A percentile compares a stretch with the other conserved stretches of the same genome.
Conservation (phyloP, 2,888 invertebrate species). For the Meghimatium bilineatum region DNA sequence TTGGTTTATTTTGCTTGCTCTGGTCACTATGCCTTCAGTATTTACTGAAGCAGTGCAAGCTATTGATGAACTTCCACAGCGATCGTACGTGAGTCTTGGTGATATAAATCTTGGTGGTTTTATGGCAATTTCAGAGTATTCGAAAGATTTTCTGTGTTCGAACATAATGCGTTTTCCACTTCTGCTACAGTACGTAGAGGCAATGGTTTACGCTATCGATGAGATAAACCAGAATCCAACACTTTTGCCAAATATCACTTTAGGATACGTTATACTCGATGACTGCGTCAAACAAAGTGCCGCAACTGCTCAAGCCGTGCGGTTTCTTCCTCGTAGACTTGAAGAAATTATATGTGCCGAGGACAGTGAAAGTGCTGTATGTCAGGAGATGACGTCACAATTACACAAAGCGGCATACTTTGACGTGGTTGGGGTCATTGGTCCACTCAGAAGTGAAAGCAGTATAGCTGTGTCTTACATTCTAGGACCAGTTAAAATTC, state of each 20-base stretch:
- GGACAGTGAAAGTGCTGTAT: background rate
- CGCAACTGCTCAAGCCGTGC: constrained; percentile 44
- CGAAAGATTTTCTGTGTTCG: constrained; percentile 10
- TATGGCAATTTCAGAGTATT: constrained; percentile 31
- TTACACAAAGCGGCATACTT: constrained; percentile 13
- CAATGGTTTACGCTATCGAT: constrained; percentile 42
- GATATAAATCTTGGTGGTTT: constrained; percentile 41
- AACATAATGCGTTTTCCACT: constrained; percentile 30
- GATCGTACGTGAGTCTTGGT: constrained; percentile 24
- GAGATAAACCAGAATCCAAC: constrained; percentile 25
- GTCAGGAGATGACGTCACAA: background rate
- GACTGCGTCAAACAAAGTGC: constrained; percentile 48
- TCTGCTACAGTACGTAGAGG: constrained; percentile 39
- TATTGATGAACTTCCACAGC: constrained; percentile 2
- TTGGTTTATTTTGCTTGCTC: background rate
- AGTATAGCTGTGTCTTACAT: constrained; percentile 55
- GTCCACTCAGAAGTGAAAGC: constrained; percentile 35
- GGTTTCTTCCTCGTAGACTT: constrained; percentile 42
- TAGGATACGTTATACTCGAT: constrained; percentile 47
- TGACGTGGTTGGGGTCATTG: constrained; percentile 44
- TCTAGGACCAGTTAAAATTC: constrained; percentile 57
- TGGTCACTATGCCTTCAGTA: background rate
- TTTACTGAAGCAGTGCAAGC: constrained; percentile 7
- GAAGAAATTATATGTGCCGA: background rate
- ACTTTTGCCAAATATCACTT: constrained; percentile 44